Conservation (phyloP, 2,113 vertebrate genomes). For the Channa argus region DNA sequence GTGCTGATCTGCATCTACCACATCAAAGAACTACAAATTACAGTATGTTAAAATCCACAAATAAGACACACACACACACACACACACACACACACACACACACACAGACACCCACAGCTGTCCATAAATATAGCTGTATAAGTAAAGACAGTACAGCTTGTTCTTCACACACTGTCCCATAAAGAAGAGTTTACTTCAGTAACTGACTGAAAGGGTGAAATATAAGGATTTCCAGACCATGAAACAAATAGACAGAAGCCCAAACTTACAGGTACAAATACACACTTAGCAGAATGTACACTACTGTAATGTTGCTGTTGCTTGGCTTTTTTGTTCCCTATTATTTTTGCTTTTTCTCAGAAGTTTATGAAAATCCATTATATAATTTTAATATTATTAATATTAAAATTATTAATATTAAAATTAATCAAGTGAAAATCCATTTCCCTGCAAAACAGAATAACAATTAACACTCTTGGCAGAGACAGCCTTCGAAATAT, state of each 20-base stretch:
- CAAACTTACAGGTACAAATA: background rate
- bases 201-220: slow-evolving; percentile 8
- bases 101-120: slow-evolving; percentile 3
- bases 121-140: background rate
- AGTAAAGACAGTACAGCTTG: slow-evolving; percentile 6
- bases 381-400: no score
- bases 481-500: slow-evolving; percentile 59
- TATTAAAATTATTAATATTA: background rate
- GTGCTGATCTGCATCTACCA: slow-evolving; percentile 55
- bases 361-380: slow-evolving; percentile 1
- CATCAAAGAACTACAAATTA: slow-evolving; percentile 41
- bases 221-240: background rate
- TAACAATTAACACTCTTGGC: slow-evolving; percentile 68
- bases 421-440: slow-evolving; percentile 59
- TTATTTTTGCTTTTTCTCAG: background rate
- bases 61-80: background rate
- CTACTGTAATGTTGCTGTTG: slow-evolving; percentile 14
- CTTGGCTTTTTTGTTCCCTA: slow-evolving; percentile 29
- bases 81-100: slow-evolving; percentile 21
- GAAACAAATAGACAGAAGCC: slow-evolving; percentile 6
- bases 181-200: slow-evolving; percentile 12
- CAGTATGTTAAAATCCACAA: slow-evolving; percentile 3
- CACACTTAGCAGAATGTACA: background rate
- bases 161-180: background rate
- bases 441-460: slow-evolving; percentile 57